Conservation (phyloP, 2,888 invertebrate species). For the Achlya flavicornis region DNA sequence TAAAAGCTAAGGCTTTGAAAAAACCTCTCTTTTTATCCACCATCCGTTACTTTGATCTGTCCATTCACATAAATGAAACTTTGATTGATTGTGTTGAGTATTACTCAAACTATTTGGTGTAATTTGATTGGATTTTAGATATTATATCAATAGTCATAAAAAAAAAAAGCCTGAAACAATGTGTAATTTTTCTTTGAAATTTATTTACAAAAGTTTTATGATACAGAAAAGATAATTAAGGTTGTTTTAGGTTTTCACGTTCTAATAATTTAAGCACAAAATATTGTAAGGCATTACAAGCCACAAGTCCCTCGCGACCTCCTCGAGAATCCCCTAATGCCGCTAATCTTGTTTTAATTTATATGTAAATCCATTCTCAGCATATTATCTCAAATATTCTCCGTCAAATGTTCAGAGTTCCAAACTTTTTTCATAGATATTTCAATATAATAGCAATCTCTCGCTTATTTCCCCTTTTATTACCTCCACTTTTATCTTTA, state of each 20-base stretch:
- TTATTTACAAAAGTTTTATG: neutral
- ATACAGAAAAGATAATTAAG: neutral
- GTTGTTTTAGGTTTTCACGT: slow-evolving; percentile 19
- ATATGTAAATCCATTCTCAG: slow-evolving; percentile 62
- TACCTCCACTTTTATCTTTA: slow-evolving; percentile 65
- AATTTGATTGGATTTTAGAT: neutral
- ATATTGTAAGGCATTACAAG: slow-evolving; percentile 34
- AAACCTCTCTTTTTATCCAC: slow-evolving; percentile 7
- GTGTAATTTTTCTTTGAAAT: neutral
- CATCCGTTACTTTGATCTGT: neutral
- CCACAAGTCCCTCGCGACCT: slow-evolving; percentile 34
- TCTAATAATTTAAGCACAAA: slow-evolving; percentile 36
- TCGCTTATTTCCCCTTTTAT: slow-evolving; percentile 60
- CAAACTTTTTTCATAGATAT: slow-evolving; percentile 53
- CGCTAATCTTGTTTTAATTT: slow-evolving; percentile 63
- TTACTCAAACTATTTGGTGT: neutral
- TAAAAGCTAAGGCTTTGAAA: slow-evolving; percentile 20
- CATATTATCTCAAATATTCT: slow-evolving; percentile 57
- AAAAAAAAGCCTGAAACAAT: neutral
- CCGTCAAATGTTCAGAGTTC: slow-evolving; percentile 48
- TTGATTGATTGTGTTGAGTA: slow-evolving; percentile 1
- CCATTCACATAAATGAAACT: neutral
- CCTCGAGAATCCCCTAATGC: slow-evolving; percentile 46
- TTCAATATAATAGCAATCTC: slow-evolving; percentile 63
- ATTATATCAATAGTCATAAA: neutral